Evolutionary conservation across 2,888 invertebrate genomes (phyloP).

Genomic region (Steromphala cineraria): DNA sequence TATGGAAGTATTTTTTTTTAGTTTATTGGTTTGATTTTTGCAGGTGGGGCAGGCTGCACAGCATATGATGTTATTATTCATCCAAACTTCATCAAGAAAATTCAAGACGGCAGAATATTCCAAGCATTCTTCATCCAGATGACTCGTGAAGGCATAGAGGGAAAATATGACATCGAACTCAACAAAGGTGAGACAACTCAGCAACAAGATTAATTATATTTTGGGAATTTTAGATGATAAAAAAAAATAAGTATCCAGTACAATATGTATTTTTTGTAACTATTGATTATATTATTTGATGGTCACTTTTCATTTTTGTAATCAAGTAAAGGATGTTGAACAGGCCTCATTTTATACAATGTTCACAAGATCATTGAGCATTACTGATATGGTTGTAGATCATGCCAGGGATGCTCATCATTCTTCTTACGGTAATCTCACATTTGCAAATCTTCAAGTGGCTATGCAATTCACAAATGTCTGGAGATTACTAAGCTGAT

Average conservation of each 20-base stretch:
- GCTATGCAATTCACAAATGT: too few relatives aligned
- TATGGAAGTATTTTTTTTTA: too few relatives aligned
- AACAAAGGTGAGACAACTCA: constrained; percentile 77
- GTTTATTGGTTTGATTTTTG: not conserved
- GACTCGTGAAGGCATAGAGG: constrained; percentile 85
- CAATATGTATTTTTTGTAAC: too few relatives aligned
- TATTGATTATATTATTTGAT: too few relatives aligned
- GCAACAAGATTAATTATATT: not conserved
- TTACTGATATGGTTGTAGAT: too few relatives aligned
- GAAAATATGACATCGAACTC: constrained; percentile 86
- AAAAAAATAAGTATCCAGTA: too few relatives aligned
- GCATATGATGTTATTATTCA: constrained; percentile 91
- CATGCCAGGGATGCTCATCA: too few relatives aligned
- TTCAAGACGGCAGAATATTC: constrained; percentile 83
- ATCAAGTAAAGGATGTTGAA: not conserved
- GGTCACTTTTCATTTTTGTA: too few relatives aligned
- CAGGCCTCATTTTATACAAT: not conserved
- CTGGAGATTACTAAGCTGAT: too few relatives aligned
- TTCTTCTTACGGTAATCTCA: too few relatives aligned
- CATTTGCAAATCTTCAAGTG: not conserved
- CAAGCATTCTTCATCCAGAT: constrained; percentile 87
- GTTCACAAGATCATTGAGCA: too few relatives aligned
- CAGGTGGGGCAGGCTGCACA: constrained; percentile 82
- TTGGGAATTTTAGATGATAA: too few relatives aligned
- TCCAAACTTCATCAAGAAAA: constrained; percentile 85